Conservation (phyloP, 2,113 vertebrate species). For the Aptenodytes forsteri region DNA sequence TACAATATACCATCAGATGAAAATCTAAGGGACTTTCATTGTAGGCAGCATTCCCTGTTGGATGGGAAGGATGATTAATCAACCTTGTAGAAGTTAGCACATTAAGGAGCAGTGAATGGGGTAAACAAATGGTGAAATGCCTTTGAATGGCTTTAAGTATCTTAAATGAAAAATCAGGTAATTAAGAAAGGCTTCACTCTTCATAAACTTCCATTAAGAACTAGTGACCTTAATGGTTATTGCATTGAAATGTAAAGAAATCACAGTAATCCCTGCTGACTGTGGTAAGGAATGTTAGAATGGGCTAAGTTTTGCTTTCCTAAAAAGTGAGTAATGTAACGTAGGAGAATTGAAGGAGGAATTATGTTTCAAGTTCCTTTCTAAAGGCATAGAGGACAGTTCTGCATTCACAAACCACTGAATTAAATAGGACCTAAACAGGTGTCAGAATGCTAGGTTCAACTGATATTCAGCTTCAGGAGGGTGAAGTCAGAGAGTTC, state of each 20-base stretch:
- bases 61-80: not conserved
- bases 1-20: not conserved
- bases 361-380: not conserved
- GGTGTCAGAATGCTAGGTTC: not conserved
- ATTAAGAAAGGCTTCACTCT: not conserved
- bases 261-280: not conserved
- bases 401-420: not conserved
- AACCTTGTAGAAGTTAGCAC: not conserved
- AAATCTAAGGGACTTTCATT: not conserved
- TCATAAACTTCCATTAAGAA: not conserved
- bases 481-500: not conserved
- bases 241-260: not conserved
- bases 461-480: not conserved
- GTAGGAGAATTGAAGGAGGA: not conserved
- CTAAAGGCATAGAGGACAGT: not conserved
- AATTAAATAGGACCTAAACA: not conserved
- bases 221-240: not conserved
- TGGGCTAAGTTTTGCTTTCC: not conserved
- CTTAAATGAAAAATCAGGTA: not conserved
- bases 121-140: not conserved
- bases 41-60: not conserved
- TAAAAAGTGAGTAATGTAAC: not conserved
- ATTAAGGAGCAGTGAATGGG: not conserved
- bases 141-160: not conserved
- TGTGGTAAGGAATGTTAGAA: not conserved